These are phyloP conservation scores for Cephalopterus ornatus DNA, from an alignment of 2,113 vertebrate genomes.

Conservation along the genomic window DNA sequence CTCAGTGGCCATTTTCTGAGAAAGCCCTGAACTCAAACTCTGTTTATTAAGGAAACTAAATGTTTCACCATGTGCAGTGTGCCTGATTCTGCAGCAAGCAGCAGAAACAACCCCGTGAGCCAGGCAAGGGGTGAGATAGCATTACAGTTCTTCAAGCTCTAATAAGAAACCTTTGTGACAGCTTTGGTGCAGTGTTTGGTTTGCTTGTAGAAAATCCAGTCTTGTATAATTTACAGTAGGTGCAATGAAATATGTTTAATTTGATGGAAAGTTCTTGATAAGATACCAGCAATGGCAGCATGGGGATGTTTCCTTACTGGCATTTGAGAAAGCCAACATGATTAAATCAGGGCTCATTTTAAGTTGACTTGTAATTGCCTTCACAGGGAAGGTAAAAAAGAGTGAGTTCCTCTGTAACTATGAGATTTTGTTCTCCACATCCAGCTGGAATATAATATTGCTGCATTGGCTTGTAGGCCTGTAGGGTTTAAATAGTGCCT, in stretches of 20 bases:
- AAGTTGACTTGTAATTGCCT: conserved; percentile 63
- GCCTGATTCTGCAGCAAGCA: background rate
- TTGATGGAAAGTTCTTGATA: conserved; percentile 52
- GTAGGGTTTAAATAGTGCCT: conserved; percentile 78
- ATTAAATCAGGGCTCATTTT: conserved; percentile 64
- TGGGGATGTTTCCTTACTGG: conserved; percentile 19
- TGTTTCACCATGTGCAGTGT: background rate
- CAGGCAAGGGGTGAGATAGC: background rate
- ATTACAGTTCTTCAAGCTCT: background rate
- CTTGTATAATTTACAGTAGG: conserved; percentile 38
- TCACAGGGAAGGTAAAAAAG: conserved; percentile 50
- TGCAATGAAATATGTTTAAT: conserved; percentile 59
- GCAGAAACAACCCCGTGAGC: background rate
- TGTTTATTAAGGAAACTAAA: background rate
- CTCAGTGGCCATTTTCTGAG: background rate
- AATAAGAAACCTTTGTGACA: background rate
- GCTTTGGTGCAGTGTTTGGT: background rate
- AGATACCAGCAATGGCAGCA: background rate
- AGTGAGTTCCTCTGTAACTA: conserved; percentile 53
- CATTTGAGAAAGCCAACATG: conserved; percentile 46
- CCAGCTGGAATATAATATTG: conserved; percentile 65
- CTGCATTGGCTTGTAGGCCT: conserved; percentile 60
- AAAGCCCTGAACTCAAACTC: background rate
- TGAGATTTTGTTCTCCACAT: conserved; percentile 59
- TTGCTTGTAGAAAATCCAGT: background rate